phyloP scores from a whole-genome alignment of 2,888 invertebrate genomes.

The Heliconius ethilla region DNA sequence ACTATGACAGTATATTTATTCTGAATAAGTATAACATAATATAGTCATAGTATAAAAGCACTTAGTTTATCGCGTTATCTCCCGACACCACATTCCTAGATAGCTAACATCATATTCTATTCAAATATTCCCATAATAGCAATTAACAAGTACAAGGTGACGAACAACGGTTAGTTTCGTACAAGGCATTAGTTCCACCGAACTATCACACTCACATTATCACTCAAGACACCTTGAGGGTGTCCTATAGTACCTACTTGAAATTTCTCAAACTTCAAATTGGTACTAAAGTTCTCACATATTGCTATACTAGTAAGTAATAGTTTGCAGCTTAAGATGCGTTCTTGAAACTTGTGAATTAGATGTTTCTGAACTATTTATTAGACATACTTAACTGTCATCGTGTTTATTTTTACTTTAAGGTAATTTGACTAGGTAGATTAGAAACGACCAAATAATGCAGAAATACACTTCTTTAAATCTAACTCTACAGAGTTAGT shows the following conservation, averaged over 20 bases:
- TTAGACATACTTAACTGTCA: neutral
- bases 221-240: neutral
- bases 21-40: no score
- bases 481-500: neutral
- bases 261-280: slow-evolving; percentile 13
- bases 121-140: neutral
- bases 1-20: neutral
- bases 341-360: slow-evolving; percentile 13
- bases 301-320: neutral
- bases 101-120: no score
- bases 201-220: neutral
- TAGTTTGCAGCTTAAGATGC: neutral
- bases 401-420: neutral
- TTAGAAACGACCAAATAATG: neutral
- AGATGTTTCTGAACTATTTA: neutral
- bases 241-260: neutral
- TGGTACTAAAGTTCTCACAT: slow-evolving; percentile 1
- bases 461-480: no score
- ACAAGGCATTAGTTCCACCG: neutral
- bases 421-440: neutral
- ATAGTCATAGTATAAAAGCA: no score
- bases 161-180: neutral
- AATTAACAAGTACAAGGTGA: neutral
- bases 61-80: no score
- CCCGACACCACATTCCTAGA: neutral